Evolutionary conservation across 2,888 invertebrate species (phyloP), one percentile per base, ranked within the genome.

Genomic region (Cloeon dipterum): DNA sequence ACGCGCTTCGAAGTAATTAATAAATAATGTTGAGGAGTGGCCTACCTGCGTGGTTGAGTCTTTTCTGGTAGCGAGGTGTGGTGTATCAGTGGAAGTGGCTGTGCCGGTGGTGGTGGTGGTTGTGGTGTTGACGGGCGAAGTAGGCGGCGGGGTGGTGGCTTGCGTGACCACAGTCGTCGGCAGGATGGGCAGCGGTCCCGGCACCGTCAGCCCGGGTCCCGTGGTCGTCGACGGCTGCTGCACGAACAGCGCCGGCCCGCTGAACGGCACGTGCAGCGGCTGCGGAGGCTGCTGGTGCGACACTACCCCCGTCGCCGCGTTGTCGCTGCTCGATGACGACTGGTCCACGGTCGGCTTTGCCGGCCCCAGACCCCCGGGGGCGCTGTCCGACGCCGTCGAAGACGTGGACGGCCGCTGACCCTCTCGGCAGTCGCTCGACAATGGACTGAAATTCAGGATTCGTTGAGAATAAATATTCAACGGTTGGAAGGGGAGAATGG

Each of bases 11-110:
- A n/a, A n/a, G n/a, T n/a, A n/a, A n/a, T n/a, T n/a, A n/a, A n/a
- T n/a, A n/a, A n/a, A n/a, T n/a, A n/a, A n/a, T n/a, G n/a, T n/a
- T n/a, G n/a, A n/a, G n/a, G n/a, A n/a, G n/a, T n/a, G n/a, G n/a
- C 74, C 72, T 48, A 83, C 83, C 57, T 85, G 83, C 0, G 83
- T 83, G 3, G 82, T 83, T 1, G 83, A 83, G 50, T 85, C 83
- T 39, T 83, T 63, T 19, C 82, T 61, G 0, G 66, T 65, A 11
- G 65, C 46, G 21, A 63, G 44, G 4, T 66, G 65, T 4, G 58
- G 57, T 53, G 33, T 52, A 46, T 20, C 68, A 17, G 40, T 40
- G 11, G 44, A 21, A 11, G 41, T 32, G 57, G 52, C 11, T 55
- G 53, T n/a, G 53, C 49, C 8, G 54, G 42, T 29, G 2, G 40